Conservation (phyloP, 2,888 invertebrate genomes). For the Heterodera filipjevi region DNA sequence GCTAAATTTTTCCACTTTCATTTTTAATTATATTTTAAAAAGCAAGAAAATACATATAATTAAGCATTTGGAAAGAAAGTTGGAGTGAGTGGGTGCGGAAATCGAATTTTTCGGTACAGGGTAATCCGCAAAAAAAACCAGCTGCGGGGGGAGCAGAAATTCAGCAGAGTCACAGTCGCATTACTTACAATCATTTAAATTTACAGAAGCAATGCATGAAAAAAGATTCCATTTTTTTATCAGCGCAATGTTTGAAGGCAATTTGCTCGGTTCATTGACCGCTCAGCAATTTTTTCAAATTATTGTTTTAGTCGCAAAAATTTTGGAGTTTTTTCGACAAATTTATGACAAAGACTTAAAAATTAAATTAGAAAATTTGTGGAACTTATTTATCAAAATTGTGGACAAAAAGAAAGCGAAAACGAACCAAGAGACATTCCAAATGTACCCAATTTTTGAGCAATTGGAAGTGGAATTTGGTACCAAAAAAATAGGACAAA, state of each 20-base stretch:
- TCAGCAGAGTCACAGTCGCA: neutral
- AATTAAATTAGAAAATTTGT: neutral
- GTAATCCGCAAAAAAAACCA: no score
- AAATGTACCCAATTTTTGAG: neutral
- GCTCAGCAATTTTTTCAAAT: neutral
- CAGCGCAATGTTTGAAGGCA: neutral
- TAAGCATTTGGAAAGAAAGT: no score
- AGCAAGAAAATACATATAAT: no score
- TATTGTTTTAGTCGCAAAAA: neutral
- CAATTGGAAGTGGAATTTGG: neutral
- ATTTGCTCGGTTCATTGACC: neutral
- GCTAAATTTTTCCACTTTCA: no score
- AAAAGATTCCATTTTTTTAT: neutral
- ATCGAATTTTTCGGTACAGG: no score
- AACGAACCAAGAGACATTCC: neutral
- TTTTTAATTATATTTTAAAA: no score
- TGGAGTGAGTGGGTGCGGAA: no score
- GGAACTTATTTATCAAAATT: neutral
- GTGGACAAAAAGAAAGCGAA: neutral
- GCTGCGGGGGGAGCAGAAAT: no score
- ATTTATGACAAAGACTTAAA: neutral
- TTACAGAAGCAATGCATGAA: neutral
- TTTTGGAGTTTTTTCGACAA: neutral
- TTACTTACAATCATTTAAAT: neutral
- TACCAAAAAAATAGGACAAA: neutral